phyloP scores from a whole-genome alignment of 2,888 invertebrate species.

The Athalia circularis region DNA sequence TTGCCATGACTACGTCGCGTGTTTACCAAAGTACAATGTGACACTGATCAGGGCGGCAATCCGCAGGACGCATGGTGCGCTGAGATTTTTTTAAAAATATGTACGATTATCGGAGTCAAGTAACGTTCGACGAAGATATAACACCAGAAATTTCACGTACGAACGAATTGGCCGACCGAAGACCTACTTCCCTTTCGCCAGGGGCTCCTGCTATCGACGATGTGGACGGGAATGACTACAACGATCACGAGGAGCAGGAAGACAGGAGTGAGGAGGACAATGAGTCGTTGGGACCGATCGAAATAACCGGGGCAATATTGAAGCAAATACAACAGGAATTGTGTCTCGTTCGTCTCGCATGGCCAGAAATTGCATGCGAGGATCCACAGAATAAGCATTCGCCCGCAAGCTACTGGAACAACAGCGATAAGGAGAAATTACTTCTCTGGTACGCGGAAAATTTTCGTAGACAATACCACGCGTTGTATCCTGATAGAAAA shows the following conservation, averaged over 20 bases:
- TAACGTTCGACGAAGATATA: not conserved
- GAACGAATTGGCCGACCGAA: not conserved
- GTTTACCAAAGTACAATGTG: not conserved
- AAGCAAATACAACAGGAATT: conserved; percentile 79
- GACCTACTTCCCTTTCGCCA: not conserved
- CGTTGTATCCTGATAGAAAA: conserved; percentile 78
- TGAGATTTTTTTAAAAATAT: not conserved
- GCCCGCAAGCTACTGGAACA: conserved; percentile 81
- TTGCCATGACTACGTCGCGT: conserved; percentile 24
- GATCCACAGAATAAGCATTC: conserved; percentile 78
- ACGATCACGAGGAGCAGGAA: not conserved
- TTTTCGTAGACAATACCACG: conserved; percentile 83
- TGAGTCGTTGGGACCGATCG: conserved; percentile 51
- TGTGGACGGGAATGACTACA: not conserved
- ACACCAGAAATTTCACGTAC: not conserved
- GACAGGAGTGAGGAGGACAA: not conserved
- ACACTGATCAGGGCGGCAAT: too few relatives aligned
- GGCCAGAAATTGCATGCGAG: conserved; percentile 77
- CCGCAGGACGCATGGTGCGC: too few relatives aligned
- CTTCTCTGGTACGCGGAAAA: conserved; percentile 86
- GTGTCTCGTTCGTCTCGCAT: conserved; percentile 80
- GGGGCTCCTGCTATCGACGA: not conserved
- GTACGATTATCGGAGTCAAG: not conserved
- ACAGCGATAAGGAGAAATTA: conserved; percentile 83
- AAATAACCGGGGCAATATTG: conserved; percentile 76